These are phyloP conservation scores for Coturnix japonica DNA, from an alignment of 2,113 vertebrate genomes.

Conservation along the genomic window DNA sequence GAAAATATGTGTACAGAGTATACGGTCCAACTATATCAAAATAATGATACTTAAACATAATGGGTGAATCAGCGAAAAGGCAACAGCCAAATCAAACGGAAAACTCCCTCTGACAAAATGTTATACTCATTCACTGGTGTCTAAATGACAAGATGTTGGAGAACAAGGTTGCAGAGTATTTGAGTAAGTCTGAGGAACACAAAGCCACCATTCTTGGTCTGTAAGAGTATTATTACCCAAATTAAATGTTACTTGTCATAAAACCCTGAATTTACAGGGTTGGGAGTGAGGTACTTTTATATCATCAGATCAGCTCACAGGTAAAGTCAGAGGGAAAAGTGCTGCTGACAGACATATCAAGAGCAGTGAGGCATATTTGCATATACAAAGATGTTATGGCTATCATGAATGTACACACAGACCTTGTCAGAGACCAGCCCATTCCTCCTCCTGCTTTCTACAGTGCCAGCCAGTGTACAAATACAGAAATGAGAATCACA, in stretches of 20 bases:
- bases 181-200: not conserved
- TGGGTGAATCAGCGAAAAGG: not conserved
- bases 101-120: not conserved
- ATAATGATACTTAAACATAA: not conserved
- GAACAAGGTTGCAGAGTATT: not conserved
- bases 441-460: not conserved
- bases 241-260: not conserved
- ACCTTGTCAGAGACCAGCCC: not conserved
- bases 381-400: not conserved
- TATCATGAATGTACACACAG: not conserved
- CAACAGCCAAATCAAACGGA: not conserved
- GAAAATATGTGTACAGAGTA: not conserved
- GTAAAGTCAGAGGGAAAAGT: not conserved
- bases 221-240: not conserved
- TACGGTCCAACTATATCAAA: not conserved
- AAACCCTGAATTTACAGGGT: not conserved
- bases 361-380: not conserved
- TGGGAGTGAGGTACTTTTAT: not conserved
- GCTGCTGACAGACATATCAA: not conserved
- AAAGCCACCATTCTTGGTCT: not conserved
- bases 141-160: not conserved
- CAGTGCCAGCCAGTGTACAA: fast-evolving
- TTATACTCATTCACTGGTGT: not conserved
- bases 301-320: not conserved
- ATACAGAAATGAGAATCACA: not conserved